These are phyloP conservation scores for Dromaius novaehollandiae DNA, from an alignment of 2,113 vertebrate species.

Conservation along the genomic window DNA sequence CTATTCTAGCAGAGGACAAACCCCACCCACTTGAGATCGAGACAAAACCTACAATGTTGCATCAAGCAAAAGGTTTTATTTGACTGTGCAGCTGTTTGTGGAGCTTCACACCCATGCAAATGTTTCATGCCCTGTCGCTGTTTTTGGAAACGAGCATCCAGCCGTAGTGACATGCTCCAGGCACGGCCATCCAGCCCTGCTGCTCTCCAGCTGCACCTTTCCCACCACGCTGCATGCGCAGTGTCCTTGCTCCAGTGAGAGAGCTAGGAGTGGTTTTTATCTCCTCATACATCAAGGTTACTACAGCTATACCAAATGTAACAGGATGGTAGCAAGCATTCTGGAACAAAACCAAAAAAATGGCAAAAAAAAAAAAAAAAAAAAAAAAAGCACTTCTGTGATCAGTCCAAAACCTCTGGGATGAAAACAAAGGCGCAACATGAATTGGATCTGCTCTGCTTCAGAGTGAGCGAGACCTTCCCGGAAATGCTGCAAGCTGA, in stretches of 20 bases:
- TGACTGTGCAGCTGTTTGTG: neutral
- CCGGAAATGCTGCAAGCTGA: neutral
- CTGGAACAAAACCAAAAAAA: neutral
- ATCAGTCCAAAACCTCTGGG: neutral
- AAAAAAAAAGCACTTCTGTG: neutral
- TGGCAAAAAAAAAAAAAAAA: too few relatives aligned
- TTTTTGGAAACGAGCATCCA: neutral
- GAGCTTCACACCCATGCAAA: neutral
- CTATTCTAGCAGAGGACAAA: neutral
- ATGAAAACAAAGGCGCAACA: neutral
- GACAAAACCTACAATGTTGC: neutral
- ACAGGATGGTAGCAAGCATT: neutral
- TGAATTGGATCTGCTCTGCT: neutral
- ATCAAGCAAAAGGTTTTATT: neutral
- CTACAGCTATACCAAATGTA: neutral
- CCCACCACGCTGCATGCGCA: too few relatives aligned
- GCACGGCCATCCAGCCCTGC: neutral
- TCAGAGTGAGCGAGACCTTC: neutral
- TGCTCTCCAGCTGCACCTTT: neutral
- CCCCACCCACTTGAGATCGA: neutral
- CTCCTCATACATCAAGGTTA: neutral
- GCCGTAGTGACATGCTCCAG: accelerated
- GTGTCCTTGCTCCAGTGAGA: neutral
- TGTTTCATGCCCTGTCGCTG: neutral
- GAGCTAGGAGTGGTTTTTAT: neutral